Conservation (phyloP, 2,888 invertebrate genomes). For the Plemyria rubiginata region DNA sequence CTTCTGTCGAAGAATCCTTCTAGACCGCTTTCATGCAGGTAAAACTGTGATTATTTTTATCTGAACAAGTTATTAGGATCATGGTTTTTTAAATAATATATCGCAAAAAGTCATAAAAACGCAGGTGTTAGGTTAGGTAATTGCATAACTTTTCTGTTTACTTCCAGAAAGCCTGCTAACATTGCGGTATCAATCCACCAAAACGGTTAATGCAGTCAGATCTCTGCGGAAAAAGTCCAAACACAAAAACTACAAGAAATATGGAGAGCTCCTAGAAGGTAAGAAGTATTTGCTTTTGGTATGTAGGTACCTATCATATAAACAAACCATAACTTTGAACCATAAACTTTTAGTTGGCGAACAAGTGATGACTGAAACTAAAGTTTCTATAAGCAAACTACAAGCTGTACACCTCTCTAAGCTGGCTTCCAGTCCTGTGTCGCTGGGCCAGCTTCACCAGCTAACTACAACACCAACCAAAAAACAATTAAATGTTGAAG, state of each 20-base stretch:
- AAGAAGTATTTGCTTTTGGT: slow-evolving; percentile 48
- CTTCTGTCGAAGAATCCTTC: slow-evolving; percentile 72
- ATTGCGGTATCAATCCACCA: slow-evolving; percentile 74
- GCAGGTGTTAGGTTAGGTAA: slow-evolving; percentile 48
- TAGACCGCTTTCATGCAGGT: slow-evolving; percentile 68
- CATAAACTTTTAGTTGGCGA: slow-evolving; percentile 84
- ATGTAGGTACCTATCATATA: slow-evolving; percentile 28
- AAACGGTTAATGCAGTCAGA: slow-evolving; percentile 67
- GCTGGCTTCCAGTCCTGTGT: slow-evolving; percentile 85
- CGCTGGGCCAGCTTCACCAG: slow-evolving; percentile 85
- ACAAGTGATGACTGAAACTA: slow-evolving; percentile 86
- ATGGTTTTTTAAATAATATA: background rate
- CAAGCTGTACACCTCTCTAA: slow-evolving; percentile 87
- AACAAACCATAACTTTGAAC: slow-evolving; percentile 36
- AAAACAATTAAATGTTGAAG: slow-evolving; percentile 56
- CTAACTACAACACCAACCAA: slow-evolving; percentile 68
- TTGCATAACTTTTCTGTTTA: slow-evolving; percentile 72
- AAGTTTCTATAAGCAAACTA: slow-evolving; percentile 88
- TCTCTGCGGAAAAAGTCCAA: slow-evolving; percentile 74
- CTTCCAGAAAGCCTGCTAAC: slow-evolving; percentile 65
- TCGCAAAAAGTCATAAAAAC: background rate
- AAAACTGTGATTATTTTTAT: slow-evolving; percentile 24
- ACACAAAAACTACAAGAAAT: slow-evolving; percentile 82
- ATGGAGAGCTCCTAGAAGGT: slow-evolving; percentile 89
- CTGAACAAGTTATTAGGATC: background rate